Base-by-base conservation (phyloP, 2,888 invertebrate genomes). In the Allolobophora icterica region DNA sequence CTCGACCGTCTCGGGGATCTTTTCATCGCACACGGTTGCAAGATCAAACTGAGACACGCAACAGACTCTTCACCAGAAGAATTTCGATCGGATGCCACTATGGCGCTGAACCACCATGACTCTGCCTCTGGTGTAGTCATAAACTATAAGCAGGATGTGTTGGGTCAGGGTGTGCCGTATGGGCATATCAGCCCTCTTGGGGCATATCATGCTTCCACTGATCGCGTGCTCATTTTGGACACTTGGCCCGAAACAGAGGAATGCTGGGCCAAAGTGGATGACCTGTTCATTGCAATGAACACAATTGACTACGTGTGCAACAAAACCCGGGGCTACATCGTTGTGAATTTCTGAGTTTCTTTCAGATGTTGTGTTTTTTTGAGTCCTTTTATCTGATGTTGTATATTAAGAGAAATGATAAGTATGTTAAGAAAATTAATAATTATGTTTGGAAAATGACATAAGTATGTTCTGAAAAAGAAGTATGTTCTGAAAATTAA, bases 151-250 rank as follows among this genome's bases (percentile, higher is more conserved):
- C 91, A 91, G 92, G 83, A n/a, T 33, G 91, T 84, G 13, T 91
- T 92, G 40, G 92, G 92, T 33, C 91, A 92, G 90, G 90, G 87
- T 21, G n/a, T 38, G 19, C 34, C 89, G 24, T 91, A 89, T 15
- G 92, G 92, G 15, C 92, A 92, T 21, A 91, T 92, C 90, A 92
- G 92, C 42, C 92, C 92, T 15, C 91, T 92, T n/a, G 92, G 58
- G 17, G 92, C 91, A 5, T 92, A 92, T 35, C 91, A 92, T 87
- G 45, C 87, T 24, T 35, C 45, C 84, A 91, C 91, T 11, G 92
- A 92, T 89, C 52, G 91, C n/a, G 90, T 92, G 38, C 91, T 92
- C 58, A 34, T 92, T 21, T 42, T 91, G 89, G 92, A 92, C 45
- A 91, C 91, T 11, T 92, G 92, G 92, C 90, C 90, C 15, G 92